Conservation (phyloP, 2,888 invertebrate genomes). For the Deilephila elpenor region DNA sequence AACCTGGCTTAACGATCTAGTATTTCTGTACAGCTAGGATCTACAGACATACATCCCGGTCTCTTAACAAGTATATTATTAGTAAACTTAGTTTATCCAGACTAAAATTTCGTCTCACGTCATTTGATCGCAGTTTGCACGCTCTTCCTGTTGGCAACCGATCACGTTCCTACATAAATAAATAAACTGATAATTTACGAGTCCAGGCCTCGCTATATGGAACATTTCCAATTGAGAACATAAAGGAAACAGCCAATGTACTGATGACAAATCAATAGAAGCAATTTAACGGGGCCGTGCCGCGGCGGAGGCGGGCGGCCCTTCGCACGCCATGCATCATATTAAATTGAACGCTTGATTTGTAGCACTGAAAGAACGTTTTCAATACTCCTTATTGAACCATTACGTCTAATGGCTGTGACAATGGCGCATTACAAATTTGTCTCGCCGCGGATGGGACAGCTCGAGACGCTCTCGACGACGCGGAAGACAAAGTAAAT, state of each 20-base stretch:
- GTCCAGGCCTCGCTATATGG: conserved; percentile 6
- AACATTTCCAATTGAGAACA: conserved; percentile 50
- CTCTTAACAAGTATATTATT: neutral
- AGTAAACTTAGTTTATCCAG: neutral
- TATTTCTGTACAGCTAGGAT: neutral
- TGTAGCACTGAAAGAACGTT: conserved; percentile 74
- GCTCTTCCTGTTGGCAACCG: neutral
- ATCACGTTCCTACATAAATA: neutral
- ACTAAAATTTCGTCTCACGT: neutral
- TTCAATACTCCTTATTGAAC: conserved; percentile 80
- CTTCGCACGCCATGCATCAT: conserved; percentile 68
- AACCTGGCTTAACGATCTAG: neutral
- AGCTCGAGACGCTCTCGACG: conserved; percentile 43
- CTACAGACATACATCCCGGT: neutral
- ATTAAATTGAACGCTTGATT: conserved; percentile 76
- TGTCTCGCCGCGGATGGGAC: conserved; percentile 59
- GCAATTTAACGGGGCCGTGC: conserved; percentile 75
- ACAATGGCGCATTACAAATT: conserved; percentile 82
- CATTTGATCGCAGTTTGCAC: neutral
- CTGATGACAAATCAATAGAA: conserved; percentile 69
- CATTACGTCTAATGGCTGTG: conserved; percentile 78
- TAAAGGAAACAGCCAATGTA: conserved; percentile 69
- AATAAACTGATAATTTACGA: conserved; percentile 21
- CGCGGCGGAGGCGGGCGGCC: conserved; percentile 61
- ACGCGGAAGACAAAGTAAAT: conserved; percentile 55